Percentiles rank a stretch among this genome's conserved stretches.
phyloP scores from a whole-genome alignment of 2,888 invertebrate species.

The Conops quadrifasciatus region DNA sequence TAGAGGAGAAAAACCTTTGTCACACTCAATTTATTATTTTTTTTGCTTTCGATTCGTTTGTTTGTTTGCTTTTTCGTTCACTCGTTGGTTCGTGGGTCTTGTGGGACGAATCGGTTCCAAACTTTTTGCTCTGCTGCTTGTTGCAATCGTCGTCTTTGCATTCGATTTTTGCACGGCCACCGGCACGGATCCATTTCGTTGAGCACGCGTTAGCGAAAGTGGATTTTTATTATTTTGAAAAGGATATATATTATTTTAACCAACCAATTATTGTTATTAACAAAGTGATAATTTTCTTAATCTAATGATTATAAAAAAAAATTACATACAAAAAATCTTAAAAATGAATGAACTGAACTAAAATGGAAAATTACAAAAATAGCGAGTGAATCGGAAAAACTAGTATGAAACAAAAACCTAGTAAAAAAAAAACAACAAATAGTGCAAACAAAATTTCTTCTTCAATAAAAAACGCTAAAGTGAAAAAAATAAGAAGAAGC shows the following conservation, averaged over 20 bases:
- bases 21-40: too few species aligned
- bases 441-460: too few species aligned
- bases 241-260: constrained; percentile 8
- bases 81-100: neutral
- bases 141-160: constrained; percentile 17
- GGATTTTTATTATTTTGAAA: constrained; percentile 12
- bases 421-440: neutral
- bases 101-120: constrained; percentile 7
- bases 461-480: constrained; percentile 11
- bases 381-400: neutral
- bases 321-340: neutral
- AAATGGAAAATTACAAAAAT: neutral
- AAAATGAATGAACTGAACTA: neutral
- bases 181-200: constrained; percentile 9
- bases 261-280: constrained; percentile 7
- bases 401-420: neutral
- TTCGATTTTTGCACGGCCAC: constrained; percentile 33
- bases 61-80: constrained; percentile 9
- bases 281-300: neutral
- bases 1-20: too few species aligned
- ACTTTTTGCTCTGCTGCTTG: constrained; percentile 17
- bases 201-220: neutral
- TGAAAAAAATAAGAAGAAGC: constrained; percentile 5
- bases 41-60: neutral
- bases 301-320: constrained; percentile 5